Base-by-base conservation (phyloP, 1,140 invertebrate genomes). In the Magallana ariakensis region DNA sequence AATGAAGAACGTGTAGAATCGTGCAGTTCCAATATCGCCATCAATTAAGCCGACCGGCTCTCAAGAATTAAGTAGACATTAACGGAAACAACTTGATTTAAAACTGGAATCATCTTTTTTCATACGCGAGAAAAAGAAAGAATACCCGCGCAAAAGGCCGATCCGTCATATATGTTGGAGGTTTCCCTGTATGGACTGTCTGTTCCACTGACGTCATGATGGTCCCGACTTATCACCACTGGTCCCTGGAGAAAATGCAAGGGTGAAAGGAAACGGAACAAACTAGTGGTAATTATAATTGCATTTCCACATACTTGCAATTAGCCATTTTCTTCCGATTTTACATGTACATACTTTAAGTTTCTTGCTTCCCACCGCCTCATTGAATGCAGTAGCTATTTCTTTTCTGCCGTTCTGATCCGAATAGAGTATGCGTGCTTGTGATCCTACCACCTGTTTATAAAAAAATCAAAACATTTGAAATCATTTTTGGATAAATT, bases 171-270 rank as follows among this genome's bases (percentile, higher is more conserved):
- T 58, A 97, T 95, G 92, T 97, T 96, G 33, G 96, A 96, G 0
- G 96, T 97, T 92, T 97, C 96, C 83, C 96, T 91, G 94, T 95
- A 97, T 9, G 96, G 96, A 90, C 96, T 96, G 93, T 97, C 96
- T 6, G 96, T 96, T 58, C 96, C 96, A 89, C 96, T 96, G 6
- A 97, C 96, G 93, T 97, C 96, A 93, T 97, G 96, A 91, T 97
- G 96, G 93, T 97, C 96, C 57, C 96, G 91, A 90, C 96, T 96
- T 15, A 97, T 93, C 3, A 97, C 95, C 7, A 97, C 95, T 22
- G 96, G 96, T 53, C 94, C 96, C 95, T 96, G 89, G 6, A 94
- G 83, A 84, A 66, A 80, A 3, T n/a, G 22, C 1, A 85, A 66
- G 33, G 33, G 33, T 46, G 33, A 46, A 46, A 0, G 33, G 33